A percentile compares a stretch with the other conserved stretches of the same genome.
Conservation (phyloP, 37 sponge, comb jelly and placozoan species). For the Bolinopsis microptera region DNA sequence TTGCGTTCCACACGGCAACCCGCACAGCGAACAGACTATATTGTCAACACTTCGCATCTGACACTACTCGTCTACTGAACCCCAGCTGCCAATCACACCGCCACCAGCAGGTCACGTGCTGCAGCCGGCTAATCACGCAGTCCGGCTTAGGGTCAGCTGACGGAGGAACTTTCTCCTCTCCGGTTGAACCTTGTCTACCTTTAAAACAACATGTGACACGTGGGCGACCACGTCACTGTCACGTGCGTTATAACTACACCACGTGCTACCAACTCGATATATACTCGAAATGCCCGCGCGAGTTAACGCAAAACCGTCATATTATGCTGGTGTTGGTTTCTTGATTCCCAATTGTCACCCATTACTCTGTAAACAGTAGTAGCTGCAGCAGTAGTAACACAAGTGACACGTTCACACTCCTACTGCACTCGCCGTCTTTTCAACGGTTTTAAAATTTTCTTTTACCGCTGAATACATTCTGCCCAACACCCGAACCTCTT, state of each 20-base stretch:
- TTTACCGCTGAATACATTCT: not conserved
- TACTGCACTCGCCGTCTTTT: not conserved
- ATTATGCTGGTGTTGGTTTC: constrained; percentile 45
- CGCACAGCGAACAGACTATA: constrained; percentile 63
- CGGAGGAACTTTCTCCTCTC: constrained; percentile 57
- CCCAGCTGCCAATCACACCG: not conserved
- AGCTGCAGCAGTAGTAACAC: not conserved
- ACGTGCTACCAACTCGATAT: constrained; percentile 42
- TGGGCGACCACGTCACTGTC: not conserved
- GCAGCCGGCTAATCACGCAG: not conserved
- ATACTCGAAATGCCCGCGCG: constrained; percentile 48
- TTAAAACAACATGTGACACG: constrained; percentile 56
- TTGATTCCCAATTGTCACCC: constrained; percentile 65
- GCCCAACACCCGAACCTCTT: not conserved
- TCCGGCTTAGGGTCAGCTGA: not conserved
- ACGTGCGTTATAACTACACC: constrained; percentile 20
- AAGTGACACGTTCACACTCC: not conserved
- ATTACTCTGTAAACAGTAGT: not conserved
- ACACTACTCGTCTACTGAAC: constrained; percentile 58
- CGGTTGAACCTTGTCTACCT: constrained; percentile 62
- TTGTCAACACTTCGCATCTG: constrained; percentile 65
- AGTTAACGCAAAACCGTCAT: constrained; percentile 59
- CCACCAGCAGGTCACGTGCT: not conserved
- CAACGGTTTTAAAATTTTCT: not conserved
- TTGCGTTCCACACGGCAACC: constrained; percentile 44